Evolutionary conservation across 1,140 invertebrate genomes (phyloP).

Genomic region (Achatina immaculata): DNA sequence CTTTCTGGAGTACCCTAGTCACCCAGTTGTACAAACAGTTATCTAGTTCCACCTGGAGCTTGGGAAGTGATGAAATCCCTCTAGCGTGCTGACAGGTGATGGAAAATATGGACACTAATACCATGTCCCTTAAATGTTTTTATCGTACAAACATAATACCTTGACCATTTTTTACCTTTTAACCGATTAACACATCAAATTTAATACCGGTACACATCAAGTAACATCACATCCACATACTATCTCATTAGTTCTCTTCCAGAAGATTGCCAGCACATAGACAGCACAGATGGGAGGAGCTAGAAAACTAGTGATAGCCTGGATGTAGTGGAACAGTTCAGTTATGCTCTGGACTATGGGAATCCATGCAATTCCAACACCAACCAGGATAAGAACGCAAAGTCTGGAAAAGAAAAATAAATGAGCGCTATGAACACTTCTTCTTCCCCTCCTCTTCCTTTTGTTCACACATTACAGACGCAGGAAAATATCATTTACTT

Average conservation of each 20-base stretch:
- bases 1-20: too few species aligned
- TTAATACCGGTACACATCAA: too few species aligned
- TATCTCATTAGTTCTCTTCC: conserved; percentile 74
- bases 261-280: conserved; percentile 75
- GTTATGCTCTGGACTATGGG: conserved; percentile 74
- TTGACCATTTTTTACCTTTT: too few species aligned
- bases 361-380: conserved; percentile 74
- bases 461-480: background rate
- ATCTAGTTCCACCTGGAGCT: too few species aligned
- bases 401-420: conserved; percentile 54
- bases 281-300: conserved; percentile 76
- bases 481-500: background rate
- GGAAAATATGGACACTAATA: too few species aligned
- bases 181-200: too few species aligned
- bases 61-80: too few species aligned
- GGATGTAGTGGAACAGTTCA: conserved; percentile 77
- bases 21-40: too few species aligned
- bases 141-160: too few species aligned
- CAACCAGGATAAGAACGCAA: conserved; percentile 74
- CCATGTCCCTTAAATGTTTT: too few species aligned
- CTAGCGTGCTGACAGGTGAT: too few species aligned
- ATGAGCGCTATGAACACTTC: background rate
- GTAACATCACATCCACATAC: too few species aligned
- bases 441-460: background rate
- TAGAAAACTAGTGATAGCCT: conserved; percentile 75